phyloP scores from a whole-genome alignment of 2,888 invertebrate genomes.

The Stictocephala bisonia region DNA sequence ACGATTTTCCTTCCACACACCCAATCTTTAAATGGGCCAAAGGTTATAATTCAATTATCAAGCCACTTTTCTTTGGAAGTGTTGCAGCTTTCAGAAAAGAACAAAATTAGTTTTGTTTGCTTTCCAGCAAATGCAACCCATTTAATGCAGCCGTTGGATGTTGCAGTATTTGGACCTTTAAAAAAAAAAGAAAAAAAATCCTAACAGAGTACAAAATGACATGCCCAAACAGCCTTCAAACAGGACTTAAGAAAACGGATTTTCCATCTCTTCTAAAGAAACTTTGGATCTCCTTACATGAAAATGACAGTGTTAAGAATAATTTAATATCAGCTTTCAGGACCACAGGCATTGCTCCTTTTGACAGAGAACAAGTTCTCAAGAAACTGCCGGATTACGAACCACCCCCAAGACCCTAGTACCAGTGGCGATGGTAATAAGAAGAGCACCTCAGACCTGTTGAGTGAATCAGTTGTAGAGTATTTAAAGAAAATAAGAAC shows the following conservation, averaged over 20 bases:
- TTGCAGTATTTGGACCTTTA: slow-evolving; percentile 57
- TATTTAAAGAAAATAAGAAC: not conserved
- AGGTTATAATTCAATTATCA: slow-evolving; percentile 60
- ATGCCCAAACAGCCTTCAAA: not conserved
- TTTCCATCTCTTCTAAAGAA: not conserved
- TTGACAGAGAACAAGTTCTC: too few relatives aligned
- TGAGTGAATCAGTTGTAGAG: not conserved
- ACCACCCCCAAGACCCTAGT: too few relatives aligned
- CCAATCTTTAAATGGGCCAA: slow-evolving; percentile 51
- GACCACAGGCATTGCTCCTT: too few relatives aligned
- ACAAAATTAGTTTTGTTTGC: slow-evolving; percentile 60
- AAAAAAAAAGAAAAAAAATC: slow-evolving; percentile 54
- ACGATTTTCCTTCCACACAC: slow-evolving; percentile 55
- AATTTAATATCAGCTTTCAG: too few relatives aligned
- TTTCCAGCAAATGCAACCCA: slow-evolving; percentile 59
- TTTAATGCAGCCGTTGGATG: slow-evolving; percentile 56
- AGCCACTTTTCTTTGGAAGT: slow-evolving; percentile 57
- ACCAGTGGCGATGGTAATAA: too few relatives aligned
- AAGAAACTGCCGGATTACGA: too few relatives aligned
- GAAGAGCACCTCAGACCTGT: not conserved
- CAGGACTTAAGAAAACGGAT: not conserved
- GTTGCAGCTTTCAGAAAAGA: slow-evolving; percentile 58
- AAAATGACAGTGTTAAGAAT: too few relatives aligned
- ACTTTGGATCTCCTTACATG: too few relatives aligned
- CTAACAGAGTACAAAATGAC: slow-evolving; percentile 47